Evolutionary conservation across 2,888 invertebrate species (phyloP).

Genomic region (Pteria penguin): DNA sequence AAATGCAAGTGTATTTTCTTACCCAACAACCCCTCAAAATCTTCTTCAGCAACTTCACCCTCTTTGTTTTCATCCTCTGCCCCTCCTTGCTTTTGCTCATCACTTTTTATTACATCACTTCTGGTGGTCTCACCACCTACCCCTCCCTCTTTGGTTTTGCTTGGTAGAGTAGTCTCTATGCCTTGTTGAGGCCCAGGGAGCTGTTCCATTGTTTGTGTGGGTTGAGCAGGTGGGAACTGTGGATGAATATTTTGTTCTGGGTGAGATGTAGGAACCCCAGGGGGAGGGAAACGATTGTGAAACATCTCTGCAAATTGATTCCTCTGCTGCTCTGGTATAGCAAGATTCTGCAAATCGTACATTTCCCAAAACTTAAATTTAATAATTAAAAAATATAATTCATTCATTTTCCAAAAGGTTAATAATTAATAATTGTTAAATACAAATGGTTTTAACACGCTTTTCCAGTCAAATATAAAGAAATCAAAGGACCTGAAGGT

Average conservation of each 20-base stretch:
- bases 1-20: background rate
- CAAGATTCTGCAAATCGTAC: background rate
- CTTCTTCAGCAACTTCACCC: background rate
- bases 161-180: background rate
- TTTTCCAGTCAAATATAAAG: no score
- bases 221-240: background rate
- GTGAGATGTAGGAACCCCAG: background rate
- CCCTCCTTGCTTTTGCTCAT: background rate
- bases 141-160: background rate
- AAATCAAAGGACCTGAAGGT: no score
- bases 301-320: background rate
- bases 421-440: no score
- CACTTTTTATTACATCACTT: background rate
- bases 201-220: background rate
- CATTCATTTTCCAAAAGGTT: no score
- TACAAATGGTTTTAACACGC: no score
- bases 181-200: background rate
- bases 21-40: conserved; percentile 6
- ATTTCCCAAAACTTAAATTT: no score
- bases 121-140: background rate
- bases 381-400: no score
- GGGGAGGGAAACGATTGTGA: conserved; percentile 8
- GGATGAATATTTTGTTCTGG: conserved; percentile 10
- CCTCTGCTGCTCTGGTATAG: background rate
- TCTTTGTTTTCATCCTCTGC: conserved; percentile 11